These are phyloP conservation scores for Orthonychiurus folsomi DNA, from an alignment of 2,888 invertebrate genomes.

Conservation along the genomic window DNA sequence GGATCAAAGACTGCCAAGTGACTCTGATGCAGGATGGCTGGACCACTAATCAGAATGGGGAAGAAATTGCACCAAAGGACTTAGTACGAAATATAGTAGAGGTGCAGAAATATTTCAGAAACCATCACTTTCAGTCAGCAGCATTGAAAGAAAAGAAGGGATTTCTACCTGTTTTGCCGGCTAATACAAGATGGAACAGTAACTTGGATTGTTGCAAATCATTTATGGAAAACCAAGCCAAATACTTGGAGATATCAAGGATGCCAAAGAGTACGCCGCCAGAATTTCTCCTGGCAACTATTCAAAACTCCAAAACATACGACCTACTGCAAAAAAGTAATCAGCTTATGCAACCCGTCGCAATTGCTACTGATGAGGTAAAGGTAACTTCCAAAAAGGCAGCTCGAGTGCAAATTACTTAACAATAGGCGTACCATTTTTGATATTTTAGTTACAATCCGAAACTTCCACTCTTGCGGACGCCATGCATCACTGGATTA, in stretches of 20 bases:
- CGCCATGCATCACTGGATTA: slow-evolving; percentile 4
- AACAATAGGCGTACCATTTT: neutral
- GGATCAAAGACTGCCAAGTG: slow-evolving; percentile 4
- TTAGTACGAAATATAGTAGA: neutral
- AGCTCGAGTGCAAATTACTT: neutral
- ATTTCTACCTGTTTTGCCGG: neutral
- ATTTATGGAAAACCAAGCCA: slow-evolving; percentile 1
- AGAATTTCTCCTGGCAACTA: neutral
- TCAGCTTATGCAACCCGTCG: neutral
- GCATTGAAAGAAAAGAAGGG: neutral
- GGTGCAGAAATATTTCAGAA: slow-evolving; percentile 1
- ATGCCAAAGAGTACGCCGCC: neutral
- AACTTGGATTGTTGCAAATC: neutral
- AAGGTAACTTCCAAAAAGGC: neutral
- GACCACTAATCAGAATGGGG: neutral
- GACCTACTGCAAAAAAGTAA: neutral
- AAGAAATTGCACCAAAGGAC: neutral
- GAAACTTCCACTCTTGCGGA: neutral
- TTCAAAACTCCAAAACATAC: neutral
- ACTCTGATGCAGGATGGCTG: slow-evolving; percentile 1
- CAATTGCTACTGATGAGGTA: neutral
- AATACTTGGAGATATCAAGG: slow-evolving; percentile 2
- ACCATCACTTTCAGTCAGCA: neutral
- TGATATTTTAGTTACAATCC: neutral
- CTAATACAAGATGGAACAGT: neutral